phyloP scores from a whole-genome alignment of 2,888 invertebrate species.

The Chrysolina haemoptera region DNA sequence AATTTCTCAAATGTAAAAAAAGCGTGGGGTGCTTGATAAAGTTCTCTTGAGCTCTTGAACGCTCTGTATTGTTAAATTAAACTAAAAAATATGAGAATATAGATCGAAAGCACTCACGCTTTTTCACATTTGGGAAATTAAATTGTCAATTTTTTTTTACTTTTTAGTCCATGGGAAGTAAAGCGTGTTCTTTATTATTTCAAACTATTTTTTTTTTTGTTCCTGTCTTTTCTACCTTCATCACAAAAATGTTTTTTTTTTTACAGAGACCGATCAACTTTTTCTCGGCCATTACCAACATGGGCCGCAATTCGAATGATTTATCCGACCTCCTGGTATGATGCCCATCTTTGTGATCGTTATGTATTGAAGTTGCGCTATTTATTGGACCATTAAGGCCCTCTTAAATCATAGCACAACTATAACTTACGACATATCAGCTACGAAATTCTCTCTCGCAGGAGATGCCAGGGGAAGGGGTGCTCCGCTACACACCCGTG shows the following conservation, averaged over 20 bases:
- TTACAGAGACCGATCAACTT: not conserved
- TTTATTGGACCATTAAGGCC: conserved; percentile 76
- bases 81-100: no score
- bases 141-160: no score
- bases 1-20: no score
- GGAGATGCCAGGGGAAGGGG: conserved; percentile 45
- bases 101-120: no score
- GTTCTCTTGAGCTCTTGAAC: no score
- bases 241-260: not conserved
- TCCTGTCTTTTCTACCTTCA: not conserved
- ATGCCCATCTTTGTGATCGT: conserved; percentile 68
- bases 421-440: conserved; percentile 71
- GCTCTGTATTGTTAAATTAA: no score
- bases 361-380: conserved; percentile 75
- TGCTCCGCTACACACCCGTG: conserved; percentile 53
- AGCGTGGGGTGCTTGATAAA: no score
- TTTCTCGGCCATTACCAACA: conserved; percentile 9
- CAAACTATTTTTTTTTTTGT: no score
- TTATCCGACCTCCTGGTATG: conserved; percentile 63
- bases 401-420: conserved; percentile 74
- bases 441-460: conserved; percentile 52
- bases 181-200: no score
- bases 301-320: conserved; percentile 25
- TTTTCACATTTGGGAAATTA: no score
- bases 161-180: no score